phyloP scores from a whole-genome alignment of 2,797 vertebrate genomes.

The Pangasius mekongensis region DNA sequence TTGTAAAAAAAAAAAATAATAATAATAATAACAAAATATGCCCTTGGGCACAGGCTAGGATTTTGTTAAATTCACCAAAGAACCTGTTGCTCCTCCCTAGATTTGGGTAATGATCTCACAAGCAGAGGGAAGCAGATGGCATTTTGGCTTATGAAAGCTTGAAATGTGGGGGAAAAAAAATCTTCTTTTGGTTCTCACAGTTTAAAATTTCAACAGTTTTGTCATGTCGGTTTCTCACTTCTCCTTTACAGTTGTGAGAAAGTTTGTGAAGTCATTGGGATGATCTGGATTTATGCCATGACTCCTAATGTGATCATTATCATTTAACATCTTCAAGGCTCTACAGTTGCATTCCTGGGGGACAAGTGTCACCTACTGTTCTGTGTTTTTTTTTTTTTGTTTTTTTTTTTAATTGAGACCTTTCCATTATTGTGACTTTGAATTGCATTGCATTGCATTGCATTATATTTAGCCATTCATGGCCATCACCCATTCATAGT shows the following conservation, averaged over 20 bases:
- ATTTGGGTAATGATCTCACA: neutral
- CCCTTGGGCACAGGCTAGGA: neutral
- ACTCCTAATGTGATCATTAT: neutral
- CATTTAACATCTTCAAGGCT: neutral
- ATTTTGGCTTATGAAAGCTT: neutral
- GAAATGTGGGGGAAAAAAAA: neutral
- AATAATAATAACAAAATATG: no score
- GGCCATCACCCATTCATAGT: neutral
- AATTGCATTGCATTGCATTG: neutral
- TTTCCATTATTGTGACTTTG: neutral
- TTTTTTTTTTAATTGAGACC: no score
- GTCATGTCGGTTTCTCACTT: neutral
- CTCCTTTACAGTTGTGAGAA: neutral
- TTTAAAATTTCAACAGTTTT: neutral
- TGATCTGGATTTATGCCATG: constrained; percentile 3
- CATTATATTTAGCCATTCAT: neutral
- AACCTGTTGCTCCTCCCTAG: neutral
- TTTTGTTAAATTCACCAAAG: neutral
- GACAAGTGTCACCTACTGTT: neutral
- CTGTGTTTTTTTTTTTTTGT: no score
- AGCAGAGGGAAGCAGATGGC: neutral
- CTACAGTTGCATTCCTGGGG: neutral
- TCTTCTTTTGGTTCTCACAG: neutral
- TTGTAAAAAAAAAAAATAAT: no score
- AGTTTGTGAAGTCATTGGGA: neutral